These are phyloP conservation scores for Noctuana brunneofusca DNA, from an alignment of 2,888 invertebrate species.

Conservation along the genomic window DNA sequence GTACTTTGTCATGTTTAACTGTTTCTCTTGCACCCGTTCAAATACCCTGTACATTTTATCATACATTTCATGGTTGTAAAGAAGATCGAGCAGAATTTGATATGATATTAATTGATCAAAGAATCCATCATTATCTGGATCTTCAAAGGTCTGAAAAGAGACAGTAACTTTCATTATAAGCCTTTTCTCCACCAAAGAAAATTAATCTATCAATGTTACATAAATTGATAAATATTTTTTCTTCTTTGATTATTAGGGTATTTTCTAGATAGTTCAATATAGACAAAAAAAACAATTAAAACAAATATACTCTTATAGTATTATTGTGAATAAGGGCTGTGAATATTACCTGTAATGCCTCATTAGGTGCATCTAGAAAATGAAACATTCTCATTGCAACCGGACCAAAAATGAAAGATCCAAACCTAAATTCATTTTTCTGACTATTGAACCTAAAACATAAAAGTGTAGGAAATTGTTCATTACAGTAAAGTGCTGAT, in stretches of 20 bases:
- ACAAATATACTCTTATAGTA: too few relatives aligned
- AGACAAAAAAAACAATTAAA: too few relatives aligned
- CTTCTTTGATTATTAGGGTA: too few relatives aligned
- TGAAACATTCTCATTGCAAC: constrained; percentile 91
- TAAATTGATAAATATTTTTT: too few relatives aligned
- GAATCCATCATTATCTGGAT: constrained; percentile 84
- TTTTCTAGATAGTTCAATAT: too few relatives aligned
- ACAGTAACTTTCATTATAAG: neutral
- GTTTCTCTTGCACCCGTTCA: constrained; percentile 83
- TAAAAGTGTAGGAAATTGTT: neutral
- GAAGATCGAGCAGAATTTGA: constrained; percentile 87
- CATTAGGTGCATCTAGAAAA: constrained; percentile 85
- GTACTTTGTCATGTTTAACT: constrained; percentile 84
- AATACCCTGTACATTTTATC: constrained; percentile 85
- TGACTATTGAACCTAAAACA: constrained; percentile 86
- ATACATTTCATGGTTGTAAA: constrained; percentile 87
- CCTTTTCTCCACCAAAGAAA: neutral
- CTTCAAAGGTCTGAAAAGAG: constrained; percentile 83
- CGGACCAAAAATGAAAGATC: constrained; percentile 92
- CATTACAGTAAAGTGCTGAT: too few relatives aligned
- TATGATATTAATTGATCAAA: constrained; percentile 88
- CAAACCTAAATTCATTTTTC: constrained; percentile 88
- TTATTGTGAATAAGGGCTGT: too few relatives aligned
- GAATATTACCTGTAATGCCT: constrained; percentile 82
- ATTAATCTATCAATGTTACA: too few relatives aligned